Conservation (phyloP, 2,113 vertebrate species). For the Microtus montanus region DNA sequence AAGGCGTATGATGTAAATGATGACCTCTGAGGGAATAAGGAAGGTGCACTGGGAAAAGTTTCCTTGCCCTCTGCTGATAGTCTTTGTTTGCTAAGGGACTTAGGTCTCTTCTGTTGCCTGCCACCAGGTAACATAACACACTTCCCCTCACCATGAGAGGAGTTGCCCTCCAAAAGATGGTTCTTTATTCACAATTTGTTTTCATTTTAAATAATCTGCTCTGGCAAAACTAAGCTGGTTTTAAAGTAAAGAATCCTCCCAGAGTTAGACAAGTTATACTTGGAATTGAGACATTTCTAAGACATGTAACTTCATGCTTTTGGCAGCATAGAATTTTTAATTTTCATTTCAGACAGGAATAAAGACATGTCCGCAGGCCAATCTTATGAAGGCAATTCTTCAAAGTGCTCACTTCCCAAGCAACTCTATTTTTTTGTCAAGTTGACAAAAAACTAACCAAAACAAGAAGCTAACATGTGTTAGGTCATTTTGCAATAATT, state of each 20-base stretch:
- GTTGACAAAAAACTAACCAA: not conserved
- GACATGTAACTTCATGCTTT: constrained; percentile 31
- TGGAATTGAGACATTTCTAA: constrained; percentile 15
- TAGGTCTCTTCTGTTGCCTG: not conserved
- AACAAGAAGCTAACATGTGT: not conserved
- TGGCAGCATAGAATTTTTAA: not conserved
- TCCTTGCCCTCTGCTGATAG: not conserved
- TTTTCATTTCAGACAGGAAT: constrained; percentile 35
- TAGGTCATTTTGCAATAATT: not conserved
- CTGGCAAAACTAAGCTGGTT: not conserved
- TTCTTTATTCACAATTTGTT: not conserved
- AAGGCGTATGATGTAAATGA: constrained; percentile 57
- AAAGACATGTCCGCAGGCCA: not conserved
- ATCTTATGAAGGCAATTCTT: not conserved
- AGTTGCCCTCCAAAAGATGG: not conserved
- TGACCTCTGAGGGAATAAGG: constrained; percentile 24
- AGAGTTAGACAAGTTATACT: not conserved
- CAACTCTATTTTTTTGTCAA: not conserved
- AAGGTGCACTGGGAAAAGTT: constrained; percentile 19
- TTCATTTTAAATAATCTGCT: constrained; percentile 19
- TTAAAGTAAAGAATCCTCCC: not conserved
- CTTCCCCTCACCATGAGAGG: not conserved
- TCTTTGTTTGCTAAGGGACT: constrained; percentile 37
- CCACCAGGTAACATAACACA: not conserved
- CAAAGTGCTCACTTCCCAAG: not conserved